Conservation (phyloP, 2,797 vertebrate genomes). For the Cyclopterus lumpus region DNA sequence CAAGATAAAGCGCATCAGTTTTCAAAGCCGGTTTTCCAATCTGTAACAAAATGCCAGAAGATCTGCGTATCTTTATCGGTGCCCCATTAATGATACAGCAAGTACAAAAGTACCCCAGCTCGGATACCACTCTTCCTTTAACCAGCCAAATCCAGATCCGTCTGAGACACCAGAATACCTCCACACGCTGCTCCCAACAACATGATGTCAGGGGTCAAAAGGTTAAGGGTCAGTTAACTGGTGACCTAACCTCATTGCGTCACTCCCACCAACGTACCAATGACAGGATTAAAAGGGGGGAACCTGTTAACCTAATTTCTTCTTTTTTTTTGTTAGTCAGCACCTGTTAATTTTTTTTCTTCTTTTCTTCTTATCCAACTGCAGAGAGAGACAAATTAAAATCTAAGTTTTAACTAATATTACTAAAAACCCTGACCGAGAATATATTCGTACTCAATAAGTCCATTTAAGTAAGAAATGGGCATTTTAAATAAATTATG, state of each 20-base stretch:
- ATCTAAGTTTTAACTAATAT: background rate
- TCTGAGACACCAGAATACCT: slow-evolving; percentile 60
- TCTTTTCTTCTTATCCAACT: background rate
- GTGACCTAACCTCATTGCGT: slow-evolving; percentile 67
- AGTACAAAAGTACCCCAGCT: slow-evolving; percentile 79
- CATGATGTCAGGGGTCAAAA: slow-evolving; percentile 69
- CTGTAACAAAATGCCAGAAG: slow-evolving; percentile 71
- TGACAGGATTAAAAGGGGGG: slow-evolving; percentile 24
- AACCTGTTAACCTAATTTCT: background rate
- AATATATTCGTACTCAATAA: background rate
- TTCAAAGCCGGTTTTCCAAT: slow-evolving; percentile 70
- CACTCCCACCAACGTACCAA: slow-evolving; percentile 32
- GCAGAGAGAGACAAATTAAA: fast-evolving
- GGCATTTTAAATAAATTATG: background rate
- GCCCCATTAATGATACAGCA: slow-evolving; percentile 82
- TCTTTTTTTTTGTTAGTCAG: background rate
- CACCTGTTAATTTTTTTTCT: background rate
- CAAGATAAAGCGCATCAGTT: slow-evolving; percentile 82
- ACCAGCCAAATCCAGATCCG: slow-evolving; percentile 68
- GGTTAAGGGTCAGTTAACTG: slow-evolving; percentile 63
- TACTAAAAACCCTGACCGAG: background rate
- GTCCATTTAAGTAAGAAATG: background rate
- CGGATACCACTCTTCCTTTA: slow-evolving; percentile 76
- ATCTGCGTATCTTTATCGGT: slow-evolving; percentile 75
- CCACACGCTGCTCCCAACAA: slow-evolving; percentile 15